Evolutionary conservation across 1,140 invertebrate species (phyloP).

Genomic region (Sycobia sp.): DNA sequence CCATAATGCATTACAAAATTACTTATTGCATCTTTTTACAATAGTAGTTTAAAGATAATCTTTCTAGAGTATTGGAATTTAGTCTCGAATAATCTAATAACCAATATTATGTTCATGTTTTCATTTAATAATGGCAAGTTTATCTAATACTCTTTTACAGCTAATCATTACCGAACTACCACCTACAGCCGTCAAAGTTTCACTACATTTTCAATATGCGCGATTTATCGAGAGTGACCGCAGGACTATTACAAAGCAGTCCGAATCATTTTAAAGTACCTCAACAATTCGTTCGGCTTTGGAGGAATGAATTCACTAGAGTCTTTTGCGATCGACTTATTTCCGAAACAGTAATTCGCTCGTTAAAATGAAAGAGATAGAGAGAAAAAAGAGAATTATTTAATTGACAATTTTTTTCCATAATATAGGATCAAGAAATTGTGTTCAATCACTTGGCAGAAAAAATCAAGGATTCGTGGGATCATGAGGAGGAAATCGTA

Average conservation of each 20-base stretch:
- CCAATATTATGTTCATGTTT: too few relatives aligned
- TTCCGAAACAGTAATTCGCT: conserved; percentile 67
- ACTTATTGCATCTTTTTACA: too few relatives aligned
- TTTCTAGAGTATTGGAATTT: not conserved
- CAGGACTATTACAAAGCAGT: conserved; percentile 77
- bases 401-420: too few relatives aligned
- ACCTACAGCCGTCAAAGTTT: conserved; percentile 90
- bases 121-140: too few relatives aligned
- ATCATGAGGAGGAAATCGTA: conserved; percentile 62
- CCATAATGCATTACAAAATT: too few relatives aligned
- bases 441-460: conserved; percentile 60
- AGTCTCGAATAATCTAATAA: not conserved
- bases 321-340: conserved; percentile 88
- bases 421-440: conserved; percentile 61
- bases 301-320: conserved; percentile 86
- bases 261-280: conserved; percentile 69
- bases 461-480: conserved; percentile 61
- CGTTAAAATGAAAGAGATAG: too few relatives aligned
- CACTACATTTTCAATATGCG: conserved; percentile 94
- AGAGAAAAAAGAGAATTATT: conserved; percentile 1
- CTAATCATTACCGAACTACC: conserved; percentile 76
- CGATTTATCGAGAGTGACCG: conserved; percentile 82
- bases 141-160: conserved; percentile 58
- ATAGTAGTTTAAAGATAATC: too few relatives aligned
- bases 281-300: conserved; percentile 79